phyloP scores from a whole-genome alignment of 2,888 invertebrate genomes.

The Erannis defoliaria region DNA sequence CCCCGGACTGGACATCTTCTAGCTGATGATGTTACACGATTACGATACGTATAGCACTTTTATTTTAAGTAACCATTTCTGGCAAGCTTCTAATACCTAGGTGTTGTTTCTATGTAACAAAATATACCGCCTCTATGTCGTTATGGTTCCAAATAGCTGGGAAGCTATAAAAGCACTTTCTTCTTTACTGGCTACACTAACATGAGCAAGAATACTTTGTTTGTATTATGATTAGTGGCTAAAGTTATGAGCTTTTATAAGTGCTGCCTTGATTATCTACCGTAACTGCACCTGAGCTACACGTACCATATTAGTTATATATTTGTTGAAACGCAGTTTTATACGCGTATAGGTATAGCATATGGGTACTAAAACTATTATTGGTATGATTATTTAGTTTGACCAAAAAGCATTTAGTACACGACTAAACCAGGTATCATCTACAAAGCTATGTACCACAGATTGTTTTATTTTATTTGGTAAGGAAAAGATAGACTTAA shows the following conservation, averaged over 20 bases:
- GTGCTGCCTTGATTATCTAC: conserved; percentile 7
- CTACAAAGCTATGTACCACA: no score
- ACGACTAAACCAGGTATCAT: no score
- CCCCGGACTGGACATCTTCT: no score
- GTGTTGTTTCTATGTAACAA: not conserved
- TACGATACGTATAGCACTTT: no score
- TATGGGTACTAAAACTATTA: no score
- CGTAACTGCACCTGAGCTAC: conserved; percentile 18
- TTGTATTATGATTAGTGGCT: conserved; percentile 20
- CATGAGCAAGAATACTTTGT: conserved; percentile 6
- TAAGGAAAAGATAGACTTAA: no score
- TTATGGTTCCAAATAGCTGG: conserved; percentile 3
- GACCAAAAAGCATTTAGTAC: no score
- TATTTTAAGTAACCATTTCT: not conserved
- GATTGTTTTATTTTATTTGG: no score
- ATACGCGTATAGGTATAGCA: not conserved
- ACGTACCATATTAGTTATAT: conserved; percentile 1
- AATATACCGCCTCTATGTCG: conserved; percentile 2
- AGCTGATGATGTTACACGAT: no score
- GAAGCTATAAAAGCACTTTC: conserved; percentile 8
- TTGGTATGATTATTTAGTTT: no score
- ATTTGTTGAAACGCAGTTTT: conserved; percentile 9
- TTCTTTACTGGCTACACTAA: conserved; percentile 6
- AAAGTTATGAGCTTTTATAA: conserved; percentile 22
- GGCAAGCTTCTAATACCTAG: no score